Percentiles rank a stretch among this genome's conserved stretches.
Conservation (phyloP, 2,113 vertebrate species). For the Cnemophilus loriae region DNA sequence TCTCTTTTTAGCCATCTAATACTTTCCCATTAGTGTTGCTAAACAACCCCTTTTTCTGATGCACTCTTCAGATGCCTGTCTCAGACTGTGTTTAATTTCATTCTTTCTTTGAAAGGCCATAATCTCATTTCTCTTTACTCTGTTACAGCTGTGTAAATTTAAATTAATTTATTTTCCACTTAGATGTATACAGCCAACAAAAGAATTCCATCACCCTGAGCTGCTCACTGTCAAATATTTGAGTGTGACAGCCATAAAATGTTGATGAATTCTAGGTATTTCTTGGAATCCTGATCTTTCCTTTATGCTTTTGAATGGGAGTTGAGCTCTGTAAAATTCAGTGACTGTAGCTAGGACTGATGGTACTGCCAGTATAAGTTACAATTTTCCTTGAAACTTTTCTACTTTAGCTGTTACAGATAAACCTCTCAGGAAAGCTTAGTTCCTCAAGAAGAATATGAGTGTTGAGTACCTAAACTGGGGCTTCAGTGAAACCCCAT, state of each 20-base stretch:
- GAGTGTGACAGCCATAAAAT: background rate
- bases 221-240: background rate
- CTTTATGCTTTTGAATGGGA: background rate
- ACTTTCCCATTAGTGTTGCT: conserved; percentile 29
- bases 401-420: background rate
- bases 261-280: background rate
- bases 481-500: background rate
- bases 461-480: background rate
- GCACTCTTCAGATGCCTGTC: background rate
- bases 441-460: background rate
- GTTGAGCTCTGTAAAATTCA: background rate
- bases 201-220: background rate
- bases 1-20: background rate
- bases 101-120: background rate
- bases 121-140: background rate
- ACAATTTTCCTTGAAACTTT: background rate
- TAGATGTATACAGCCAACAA: background rate
- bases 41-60: conserved; percentile 14
- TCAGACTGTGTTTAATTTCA: conserved; percentile 11
- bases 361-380: background rate
- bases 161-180: background rate
- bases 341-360: background rate
- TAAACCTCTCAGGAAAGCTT: background rate
- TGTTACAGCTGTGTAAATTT: conserved; percentile 45
- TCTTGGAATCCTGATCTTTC: background rate